Evolutionary conservation across 2,113 vertebrate species (phyloP).

Genomic region (Chaetorhynchus papuensis): DNA sequence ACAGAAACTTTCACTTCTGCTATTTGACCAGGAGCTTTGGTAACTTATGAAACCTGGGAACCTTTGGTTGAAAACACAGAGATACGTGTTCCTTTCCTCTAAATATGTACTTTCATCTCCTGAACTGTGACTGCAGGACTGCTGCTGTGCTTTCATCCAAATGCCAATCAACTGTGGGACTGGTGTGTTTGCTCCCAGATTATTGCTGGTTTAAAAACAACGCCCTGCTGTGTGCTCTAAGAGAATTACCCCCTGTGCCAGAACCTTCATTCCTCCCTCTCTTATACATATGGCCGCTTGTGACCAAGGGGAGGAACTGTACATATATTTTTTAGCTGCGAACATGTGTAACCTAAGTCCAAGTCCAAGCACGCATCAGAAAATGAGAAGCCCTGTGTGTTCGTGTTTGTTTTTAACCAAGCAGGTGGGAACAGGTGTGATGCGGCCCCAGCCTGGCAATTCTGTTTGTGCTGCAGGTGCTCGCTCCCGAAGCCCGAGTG

Average conservation of each 20-base stretch:
- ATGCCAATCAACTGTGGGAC: accelerated
- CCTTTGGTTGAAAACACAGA: not conserved
- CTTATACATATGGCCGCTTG: not conserved
- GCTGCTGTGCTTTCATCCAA: not conserved
- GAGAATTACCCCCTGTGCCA: not conserved
- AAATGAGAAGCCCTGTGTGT: not conserved
- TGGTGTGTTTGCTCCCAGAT: not conserved
- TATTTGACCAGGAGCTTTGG: not conserved
- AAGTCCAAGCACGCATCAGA: not conserved
- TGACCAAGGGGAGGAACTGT: accelerated
- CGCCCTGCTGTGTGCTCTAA: not conserved
- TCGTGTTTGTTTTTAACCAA: not conserved
- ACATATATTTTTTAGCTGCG: not conserved
- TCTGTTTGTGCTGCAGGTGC: not conserved
- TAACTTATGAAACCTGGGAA: not conserved
- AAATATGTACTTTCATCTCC: not conserved
- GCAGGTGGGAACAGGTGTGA: not conserved
- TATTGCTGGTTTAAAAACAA: not conserved
- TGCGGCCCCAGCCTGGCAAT: not conserved
- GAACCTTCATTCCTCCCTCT: not conserved
- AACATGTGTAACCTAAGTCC: not conserved
- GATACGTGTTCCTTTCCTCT: not conserved
- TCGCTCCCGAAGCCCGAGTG: accelerated
- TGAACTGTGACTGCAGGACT: not conserved
- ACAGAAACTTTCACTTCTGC: not conserved